Evolutionary conservation across 2,797 vertebrate genomes (phyloP).

Genomic region (Psittacula echo): DNA sequence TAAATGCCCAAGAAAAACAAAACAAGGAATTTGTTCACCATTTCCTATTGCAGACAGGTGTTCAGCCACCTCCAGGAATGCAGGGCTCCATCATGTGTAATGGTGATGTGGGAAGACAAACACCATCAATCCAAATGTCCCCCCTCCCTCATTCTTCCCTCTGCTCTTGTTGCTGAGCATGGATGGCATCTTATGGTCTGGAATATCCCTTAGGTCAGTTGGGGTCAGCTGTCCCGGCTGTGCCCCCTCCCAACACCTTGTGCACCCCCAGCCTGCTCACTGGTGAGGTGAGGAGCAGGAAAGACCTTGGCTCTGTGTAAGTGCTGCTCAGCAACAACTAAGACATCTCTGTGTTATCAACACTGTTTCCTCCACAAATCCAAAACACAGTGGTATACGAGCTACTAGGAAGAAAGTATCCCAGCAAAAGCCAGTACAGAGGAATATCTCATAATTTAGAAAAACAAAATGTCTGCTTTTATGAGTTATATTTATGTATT

Average conservation of each 20-base stretch:
- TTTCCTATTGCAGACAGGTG: neutral
- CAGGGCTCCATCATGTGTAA: neutral
- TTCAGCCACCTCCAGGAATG: neutral
- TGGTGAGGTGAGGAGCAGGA: neutral
- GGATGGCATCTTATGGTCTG: fast-evolving
- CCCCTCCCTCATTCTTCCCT: neutral
- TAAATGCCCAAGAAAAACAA: neutral
- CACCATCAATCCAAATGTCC: too few species aligned
- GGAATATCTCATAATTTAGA: neutral
- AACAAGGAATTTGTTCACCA: neutral
- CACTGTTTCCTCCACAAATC: neutral
- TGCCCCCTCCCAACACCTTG: neutral
- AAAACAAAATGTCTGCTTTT: neutral
- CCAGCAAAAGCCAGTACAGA: neutral
- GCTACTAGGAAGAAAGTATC: neutral
- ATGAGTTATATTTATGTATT: neutral
- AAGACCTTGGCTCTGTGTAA: neutral
- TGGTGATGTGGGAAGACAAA: neutral
- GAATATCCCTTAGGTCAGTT: neutral
- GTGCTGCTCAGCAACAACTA: neutral
- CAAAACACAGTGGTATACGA: neutral
- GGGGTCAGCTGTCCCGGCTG: neutral
- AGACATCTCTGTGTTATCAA: neutral
- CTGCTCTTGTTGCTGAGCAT: neutral
- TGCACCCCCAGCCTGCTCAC: fast-evolving